Evolutionary conservation across 2,113 vertebrate species (phyloP), one percentile per base, ranked within the genome.

Genomic region (Brachypteracias leptosomus): DNA sequence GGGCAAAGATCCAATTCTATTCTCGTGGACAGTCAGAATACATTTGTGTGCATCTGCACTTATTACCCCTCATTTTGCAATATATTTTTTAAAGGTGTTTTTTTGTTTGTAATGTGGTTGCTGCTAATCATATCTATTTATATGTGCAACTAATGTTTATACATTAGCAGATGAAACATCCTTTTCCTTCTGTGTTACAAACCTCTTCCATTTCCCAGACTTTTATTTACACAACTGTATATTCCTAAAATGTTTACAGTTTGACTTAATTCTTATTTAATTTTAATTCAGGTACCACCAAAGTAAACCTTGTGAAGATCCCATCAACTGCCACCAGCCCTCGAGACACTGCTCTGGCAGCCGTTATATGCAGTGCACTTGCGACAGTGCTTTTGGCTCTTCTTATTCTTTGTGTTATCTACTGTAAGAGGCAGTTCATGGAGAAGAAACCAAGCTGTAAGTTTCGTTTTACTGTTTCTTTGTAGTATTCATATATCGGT

Each of bases 391-490:
- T 99, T 77, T 98, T 99, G 73, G 99, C 99, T 58, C 98, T 99
- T 61, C 98, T 99, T 52, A 98, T 99, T 87, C 98, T 99, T n/a
- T 99, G 99, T 13, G 97, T 98, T 93, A 99, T 99, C 97, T 99
- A 99, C 85, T 99, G 99, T 93, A 99, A 99, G 97, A 98, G 99
- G 54, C 99, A 99, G 95, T 98, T 99, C 76, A 98, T 99, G 98
- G 99, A 99, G 97, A 99, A 99, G 95, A 99, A 99, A 61, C 98
- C 99, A 96, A 98, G 98, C 66, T 99, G 99, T 99, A 93, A 99
- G 99, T 97, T 75, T 82, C 26, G 0, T 47, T 20, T 36, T 29
- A 11, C 19, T 65, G 17, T 94, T 87, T 62, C 38, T 67, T 75
- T 33, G 10, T 59, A 21, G 46, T 57, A 40, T 57, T 82, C 31